phyloP scores from a whole-genome alignment of 2,113 vertebrate genomes.

The Myrmecophaga tridactyla region DNA sequence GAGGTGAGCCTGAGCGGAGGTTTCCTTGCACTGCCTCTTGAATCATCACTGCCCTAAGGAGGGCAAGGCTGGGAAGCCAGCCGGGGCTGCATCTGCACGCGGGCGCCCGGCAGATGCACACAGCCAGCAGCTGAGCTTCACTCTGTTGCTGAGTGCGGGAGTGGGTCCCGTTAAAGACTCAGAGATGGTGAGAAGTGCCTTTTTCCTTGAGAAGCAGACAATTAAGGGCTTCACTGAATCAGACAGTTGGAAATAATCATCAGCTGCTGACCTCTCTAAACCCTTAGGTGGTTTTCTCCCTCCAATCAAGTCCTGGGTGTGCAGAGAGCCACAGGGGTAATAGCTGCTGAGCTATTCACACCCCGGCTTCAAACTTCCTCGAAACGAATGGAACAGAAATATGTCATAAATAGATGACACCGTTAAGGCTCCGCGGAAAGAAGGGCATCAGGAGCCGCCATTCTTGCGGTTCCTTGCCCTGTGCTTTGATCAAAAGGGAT shows the following conservation, averaged over 20 bases:
- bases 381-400: background rate
- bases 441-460: too few relatives aligned
- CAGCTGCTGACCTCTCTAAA: background rate
- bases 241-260: background rate
- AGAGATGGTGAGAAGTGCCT: background rate
- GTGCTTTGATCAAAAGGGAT: background rate
- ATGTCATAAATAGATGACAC: background rate
- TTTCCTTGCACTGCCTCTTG: too few relatives aligned
- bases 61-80: background rate
- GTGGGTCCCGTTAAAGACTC: rapidly evolving
- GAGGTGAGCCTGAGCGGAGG: background rate
- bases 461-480: background rate
- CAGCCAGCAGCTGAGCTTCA: background rate
- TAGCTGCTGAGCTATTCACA: background rate
- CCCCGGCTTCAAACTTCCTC: background rate
- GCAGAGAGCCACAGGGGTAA: background rate
- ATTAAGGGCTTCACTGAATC: background rate
- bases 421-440: background rate
- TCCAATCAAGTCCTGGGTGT: background rate
- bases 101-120: background rate
- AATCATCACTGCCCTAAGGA: background rate
- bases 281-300: background rate
- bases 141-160: background rate
- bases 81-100: background rate
- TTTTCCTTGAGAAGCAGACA: background rate